A percentile compares a stretch with the other conserved stretches of the same genome.
Conservation (phyloP, 2,888 invertebrate genomes). For the Blera fallax region DNA sequence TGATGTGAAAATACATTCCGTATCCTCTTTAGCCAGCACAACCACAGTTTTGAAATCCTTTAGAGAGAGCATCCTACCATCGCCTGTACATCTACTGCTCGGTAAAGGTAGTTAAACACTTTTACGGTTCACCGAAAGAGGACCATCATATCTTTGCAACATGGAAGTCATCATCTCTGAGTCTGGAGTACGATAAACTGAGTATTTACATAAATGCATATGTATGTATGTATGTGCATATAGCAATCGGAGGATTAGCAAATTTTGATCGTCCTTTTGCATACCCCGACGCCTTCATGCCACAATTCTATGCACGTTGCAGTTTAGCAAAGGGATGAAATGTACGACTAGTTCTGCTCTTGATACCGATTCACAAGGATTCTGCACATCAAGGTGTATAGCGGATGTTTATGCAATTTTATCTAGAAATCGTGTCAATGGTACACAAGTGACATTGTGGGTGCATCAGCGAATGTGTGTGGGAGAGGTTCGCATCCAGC, state of each 20-base stretch:
- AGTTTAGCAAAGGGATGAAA: neutral
- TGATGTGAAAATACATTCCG: slow-evolving; percentile 18
- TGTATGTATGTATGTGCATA: neutral
- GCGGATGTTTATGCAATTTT: neutral
- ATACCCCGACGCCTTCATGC: neutral
- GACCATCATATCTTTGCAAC: slow-evolving; percentile 50
- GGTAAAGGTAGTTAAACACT: slow-evolving; percentile 57
- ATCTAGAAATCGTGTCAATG: slow-evolving; percentile 50
- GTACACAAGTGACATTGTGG: slow-evolving; percentile 28
- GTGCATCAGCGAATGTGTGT: neutral
- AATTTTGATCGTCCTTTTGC: slow-evolving; percentile 18
- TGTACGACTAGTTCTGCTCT: neutral
- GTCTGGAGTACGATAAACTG: neutral
- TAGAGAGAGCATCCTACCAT: neutral
- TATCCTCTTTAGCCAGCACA: neutral
- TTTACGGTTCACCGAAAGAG: slow-evolving; percentile 58
- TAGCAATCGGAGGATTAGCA: neutral
- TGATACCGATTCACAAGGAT: slow-evolving; percentile 1
- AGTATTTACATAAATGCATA: neutral
- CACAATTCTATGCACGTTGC: neutral
- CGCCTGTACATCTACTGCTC: neutral
- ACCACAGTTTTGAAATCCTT: slow-evolving; percentile 1
- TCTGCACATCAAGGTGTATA: neutral
- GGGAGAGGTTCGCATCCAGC: neutral
- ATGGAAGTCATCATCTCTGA: slow-evolving; percentile 25